Evolutionary conservation across 2,888 invertebrate genomes (phyloP), one percentile per base, ranked within the genome.

Genomic region (Limulus polyphemus): DNA sequence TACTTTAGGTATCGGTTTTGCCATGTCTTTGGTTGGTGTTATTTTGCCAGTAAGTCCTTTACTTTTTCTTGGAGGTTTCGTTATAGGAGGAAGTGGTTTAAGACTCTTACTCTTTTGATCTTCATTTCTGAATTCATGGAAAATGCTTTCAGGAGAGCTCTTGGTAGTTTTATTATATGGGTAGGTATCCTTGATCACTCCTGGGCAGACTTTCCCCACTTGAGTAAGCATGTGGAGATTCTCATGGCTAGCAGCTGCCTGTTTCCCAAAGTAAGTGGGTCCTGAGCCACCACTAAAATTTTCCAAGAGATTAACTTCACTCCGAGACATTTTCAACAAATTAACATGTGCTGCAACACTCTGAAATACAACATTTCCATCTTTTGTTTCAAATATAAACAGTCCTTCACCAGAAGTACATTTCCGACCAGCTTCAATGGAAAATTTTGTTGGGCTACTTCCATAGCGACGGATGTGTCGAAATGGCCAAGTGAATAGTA

Each of bases 361-460:
- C 59, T 62, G 59, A 47, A 62, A 62, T 47, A 62, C 59, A 12
- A 52, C 56, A 16, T 52, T 56, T 16, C 62, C 62, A 14, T 60
- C 50, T 32, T 55, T 59, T 11, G 67, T 67, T 13, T 61, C 55
- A 62, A 70, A 65, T 11, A 62, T 65, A 61, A 72, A 72, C 12
- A 69, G 61, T 11, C 72, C 72, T 62, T 70, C 72, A 17, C 75
- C 75, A 58, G 74, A 72, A 10, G 67, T 60, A 65, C 74, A 74
- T 55, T 72, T 73, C 50, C 74, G 66, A 1, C 75, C 75, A 49
- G 74, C 72, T 66, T 74, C 72, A 64, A 75, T 70, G 10, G 71
- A 70, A 61, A 73, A 72, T 32, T 63, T 65, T 10, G 68, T 68
- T n/a, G 64, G 65, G n/a, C 65, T 70, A 49, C 65, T 69, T 17